Evolutionary conservation across 2,113 vertebrate species (phyloP), one percentile per base, ranked within the genome.

Genomic region (Campylomormyrus tamandua): DNA sequence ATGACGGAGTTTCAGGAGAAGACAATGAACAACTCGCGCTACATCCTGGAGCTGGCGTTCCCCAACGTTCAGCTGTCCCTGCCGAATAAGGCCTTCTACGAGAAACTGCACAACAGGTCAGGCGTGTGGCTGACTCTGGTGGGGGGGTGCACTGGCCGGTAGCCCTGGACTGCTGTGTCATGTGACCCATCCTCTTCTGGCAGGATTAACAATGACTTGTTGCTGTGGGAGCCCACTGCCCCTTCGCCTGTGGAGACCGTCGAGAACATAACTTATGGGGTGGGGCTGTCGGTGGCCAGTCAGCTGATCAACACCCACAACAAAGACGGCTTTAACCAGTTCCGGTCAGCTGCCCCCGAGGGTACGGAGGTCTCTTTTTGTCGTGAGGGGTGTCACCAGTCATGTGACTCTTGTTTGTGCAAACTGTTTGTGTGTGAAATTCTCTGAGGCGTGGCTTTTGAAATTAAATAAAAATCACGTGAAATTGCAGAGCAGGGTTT

Each of bases 1-100:
- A 99, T 99, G 98, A 97, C 96, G 0, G 97, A 98, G 88, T 99
- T 99, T 95, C 98, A 99, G 92, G 98, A 99, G 89, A 99, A 99
- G 96, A 97, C 98, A 17, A 97, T 97, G 92, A 98, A 96, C 93
- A 99, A 97, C 94, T 99, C 98, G 77, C 97, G 97, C 86, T 99
- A 98, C 88, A 96, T 98, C 24, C 93, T 99, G 90, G 98, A 99
- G 91, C 95, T 99, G 85, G 96, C 86, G 7, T 94, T 99, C 84
- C 98, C 98, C 62, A 98, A 97, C 49, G 94, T 99, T 91, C 97
- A 97, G 19, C 87, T 99, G 89, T 95, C 95, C 0, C 93, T 99
- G 15, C 98, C 98, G 58, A 97, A 93, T 93, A 98, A 98, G 92
- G 92, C 91, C 48, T 99, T 99, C 94, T 99, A 99, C 92, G 98